Evolutionary conservation across 2,888 invertebrate species (phyloP), one percentile per base, ranked within the genome.

Genomic region (Eupithecia subumbrata): DNA sequence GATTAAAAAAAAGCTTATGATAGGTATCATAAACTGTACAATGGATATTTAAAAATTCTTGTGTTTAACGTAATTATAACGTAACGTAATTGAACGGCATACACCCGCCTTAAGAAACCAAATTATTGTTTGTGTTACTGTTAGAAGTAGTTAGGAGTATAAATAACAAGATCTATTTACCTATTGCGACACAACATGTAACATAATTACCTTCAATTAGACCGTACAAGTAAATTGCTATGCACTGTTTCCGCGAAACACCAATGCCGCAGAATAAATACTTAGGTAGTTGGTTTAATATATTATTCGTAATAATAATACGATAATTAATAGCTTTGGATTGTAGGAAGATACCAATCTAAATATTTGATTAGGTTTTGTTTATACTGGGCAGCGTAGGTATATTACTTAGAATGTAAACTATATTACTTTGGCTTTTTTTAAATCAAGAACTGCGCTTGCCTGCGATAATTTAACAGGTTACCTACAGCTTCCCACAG

Each of bases 191-290:
- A 34, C 60, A 7, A 30, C 40, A 72, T 64, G 72, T 69, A 71
- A 22, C 52, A 56, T 72, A 75, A 75, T 72, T 64, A 64, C 69
- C 18, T 18, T 52, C 48, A 75, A 75, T 75, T 75, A 75, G 43
- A 48, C 63, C 64, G 11, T 56, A 18, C 40, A 43, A 43, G 69
- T 18, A 72, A 75, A 72, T 56, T 69, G 67, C 68, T 64, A 71
- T 63, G 64, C 52, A 63, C 64, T 18, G 52, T 63, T 75, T 75
- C 75, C 75, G 72, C 69, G 72, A 72, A 69, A 43, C 64, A 48
- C 56, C 56, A 30, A 64, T 52, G 67, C 34, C 37, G 48, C 56
- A 68, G 34, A 34, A 64, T 64, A 64, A 34, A 18, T 25, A 34
- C 64, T 18, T 34, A 34, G 5, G 56, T n/a, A 52, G n/a, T 52